Evolutionary conservation across 64 coral and sea anemone genomes (phyloP), one percentile per base, ranked within the genome.

Genomic region (Catalaphyllia jardinei): DNA sequence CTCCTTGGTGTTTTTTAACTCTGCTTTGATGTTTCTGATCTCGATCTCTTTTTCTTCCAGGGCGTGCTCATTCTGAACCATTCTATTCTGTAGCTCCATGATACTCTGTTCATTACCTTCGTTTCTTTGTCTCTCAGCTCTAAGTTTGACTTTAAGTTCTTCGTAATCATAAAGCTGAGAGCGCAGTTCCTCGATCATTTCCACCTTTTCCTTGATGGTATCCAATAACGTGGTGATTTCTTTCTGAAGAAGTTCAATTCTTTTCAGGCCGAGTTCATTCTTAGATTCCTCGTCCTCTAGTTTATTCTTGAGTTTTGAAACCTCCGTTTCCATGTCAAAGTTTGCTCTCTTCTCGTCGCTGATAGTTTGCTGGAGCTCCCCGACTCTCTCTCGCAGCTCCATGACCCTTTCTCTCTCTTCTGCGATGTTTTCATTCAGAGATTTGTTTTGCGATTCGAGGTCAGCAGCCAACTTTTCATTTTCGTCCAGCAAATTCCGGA

Each of bases 371-470:
- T 96, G 87, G 22, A 96, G 38, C 8, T 88, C 76, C 27, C 84
- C 74, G 7, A 96, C 60, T 55, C 93, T 89, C 18, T 67, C 89
- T 42, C 77, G 86, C 31, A 93, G 46, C 29, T 93, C 88, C 74
- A 85, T 82, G 14, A 92, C 85, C 25, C 77, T 75, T 20, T 50
- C 80, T 63, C 71, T 93, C 67, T 96, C 95, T 80, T 87, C 77
- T n/a, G 30, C 30, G 20, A 93, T 91, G 2, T 89, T 75, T 52
- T 91, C 79, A 35, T 83, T 96, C n/a, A 96, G 71, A 75, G 67
- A 38, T 13, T 92, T 78, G 82, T 96, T 96, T 89, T 88, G 90
- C 8, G 75, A 87, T 74, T 96, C 90, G 51, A 92, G 87, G 52
- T 96, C 84, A 57, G 29, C 79, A 20, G 83, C 90, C 38, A 96